A percentile compares a stretch with the other conserved stretches of the same genome.
These are phyloP conservation scores for Phrynocephalus versicolor DNA, from an alignment of 2,113 vertebrate genomes.

Conservation along the genomic window DNA sequence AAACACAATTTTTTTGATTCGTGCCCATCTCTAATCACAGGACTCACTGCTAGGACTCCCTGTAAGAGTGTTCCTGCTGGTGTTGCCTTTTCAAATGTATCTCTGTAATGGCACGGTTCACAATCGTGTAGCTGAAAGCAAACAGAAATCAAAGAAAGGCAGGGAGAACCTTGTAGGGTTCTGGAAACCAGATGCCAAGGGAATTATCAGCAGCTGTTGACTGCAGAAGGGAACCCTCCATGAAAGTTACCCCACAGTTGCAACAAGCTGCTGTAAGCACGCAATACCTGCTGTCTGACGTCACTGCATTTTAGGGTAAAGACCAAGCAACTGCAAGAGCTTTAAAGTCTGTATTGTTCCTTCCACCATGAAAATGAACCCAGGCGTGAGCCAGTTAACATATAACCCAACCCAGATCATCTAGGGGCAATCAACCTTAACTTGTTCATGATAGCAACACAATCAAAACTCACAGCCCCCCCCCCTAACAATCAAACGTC, in stretches of 20 bases:
- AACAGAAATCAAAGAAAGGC: neutral
- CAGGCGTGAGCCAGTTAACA: constrained; percentile 3
- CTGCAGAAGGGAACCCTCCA: neutral
- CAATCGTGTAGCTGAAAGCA: neutral
- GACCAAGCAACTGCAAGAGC: neutral
- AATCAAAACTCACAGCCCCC: fast-evolving
- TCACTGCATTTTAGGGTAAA: constrained; percentile 22
- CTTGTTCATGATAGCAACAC: neutral
- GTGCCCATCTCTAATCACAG: too few species aligned
- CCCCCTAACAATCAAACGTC: neutral
- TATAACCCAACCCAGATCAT: constrained; percentile 27
- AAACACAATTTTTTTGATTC: too few species aligned
- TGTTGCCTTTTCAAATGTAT: neutral
- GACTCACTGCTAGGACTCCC: neutral
- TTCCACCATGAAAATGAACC: neutral
- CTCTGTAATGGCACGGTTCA: neutral
- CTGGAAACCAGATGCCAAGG: neutral
- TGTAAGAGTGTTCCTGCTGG: neutral
- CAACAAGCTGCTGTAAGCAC: neutral
- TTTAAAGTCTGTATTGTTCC: constrained; percentile 4
- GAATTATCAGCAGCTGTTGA: neutral
- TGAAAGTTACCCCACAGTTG: neutral
- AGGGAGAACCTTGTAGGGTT: neutral
- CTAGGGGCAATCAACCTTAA: constrained; percentile 49
- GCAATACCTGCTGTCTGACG: constrained; percentile 42